Base-by-base conservation (phyloP, 2,797 vertebrate species). In the Salarias fasciatus region DNA sequence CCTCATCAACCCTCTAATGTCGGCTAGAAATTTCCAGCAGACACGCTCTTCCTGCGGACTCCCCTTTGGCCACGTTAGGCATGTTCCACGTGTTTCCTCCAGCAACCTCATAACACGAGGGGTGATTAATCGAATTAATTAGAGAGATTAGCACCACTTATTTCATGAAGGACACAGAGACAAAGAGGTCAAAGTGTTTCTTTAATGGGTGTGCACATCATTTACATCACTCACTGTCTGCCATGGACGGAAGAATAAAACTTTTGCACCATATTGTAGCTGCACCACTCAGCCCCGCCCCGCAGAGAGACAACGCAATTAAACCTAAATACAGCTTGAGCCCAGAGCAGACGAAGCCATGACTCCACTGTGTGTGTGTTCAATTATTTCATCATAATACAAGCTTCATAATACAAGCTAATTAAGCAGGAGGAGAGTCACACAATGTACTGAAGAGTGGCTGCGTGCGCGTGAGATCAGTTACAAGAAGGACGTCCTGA, bases 191-290 rank as follows among this genome's bases (percentile, higher is more conserved):
- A 74, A 55, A 56, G 35, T 7, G 12, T 40, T 48, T 62, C 63
- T 72, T 65, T 77, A 77, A 72, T 77, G 55, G 36, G 10, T 65
- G 8, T 41, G 63, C 28, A 55, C 35, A 52, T 51, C 12, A 69
- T 69, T 58, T 63, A 64, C 57, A 73, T 59, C 55, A 53, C 44
- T 72, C n/a, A 28, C 47, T 54, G 50, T 63, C 15, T 58, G 54
- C 9, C 59, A 2, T 28, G 51, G 11, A 48, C 48, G 35, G 51
- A 49, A 8, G 52, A 28, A 15, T 46, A 61, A 41, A 53, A 14
- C 40, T 33, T 68, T 40, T 49, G 15, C 29, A 13, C 14, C 36
- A 30, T 53, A 24, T 37, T 41, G 28, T 44, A 14, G 37, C 60
- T 73, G 54, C 37, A 28, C 49, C 18, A 24, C 3, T 24, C 3